phyloP scores from a whole-genome alignment of 2,113 vertebrate species.

The Thamnaconus septentrionalis region DNA sequence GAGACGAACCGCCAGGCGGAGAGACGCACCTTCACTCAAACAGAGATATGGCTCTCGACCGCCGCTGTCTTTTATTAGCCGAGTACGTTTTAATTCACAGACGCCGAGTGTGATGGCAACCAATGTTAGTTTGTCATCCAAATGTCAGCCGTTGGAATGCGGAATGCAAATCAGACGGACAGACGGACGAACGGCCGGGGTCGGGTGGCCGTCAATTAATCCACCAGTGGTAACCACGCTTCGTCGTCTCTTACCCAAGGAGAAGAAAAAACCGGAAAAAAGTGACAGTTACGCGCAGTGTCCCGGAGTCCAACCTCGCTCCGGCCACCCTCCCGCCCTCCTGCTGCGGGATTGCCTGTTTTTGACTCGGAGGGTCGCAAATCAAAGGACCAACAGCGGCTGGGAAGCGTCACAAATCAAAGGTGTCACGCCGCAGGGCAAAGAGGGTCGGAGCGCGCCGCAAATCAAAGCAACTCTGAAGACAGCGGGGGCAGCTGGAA shows the following conservation, averaged over 20 bases:
- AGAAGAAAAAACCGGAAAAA: background rate
- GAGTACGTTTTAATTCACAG: slow-evolving; percentile 65
- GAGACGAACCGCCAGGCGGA: slow-evolving; percentile 31
- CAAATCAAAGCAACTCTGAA: slow-evolving; percentile 55
- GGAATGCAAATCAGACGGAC: slow-evolving; percentile 57
- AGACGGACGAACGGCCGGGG: slow-evolving; percentile 9
- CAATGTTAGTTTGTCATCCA: slow-evolving; percentile 70
- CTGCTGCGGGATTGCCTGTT: too few relatives aligned
- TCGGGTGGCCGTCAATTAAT: too few relatives aligned
- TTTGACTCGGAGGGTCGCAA: slow-evolving; percentile 27
- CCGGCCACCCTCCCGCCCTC: too few relatives aligned
- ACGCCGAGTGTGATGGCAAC: slow-evolving; percentile 44
- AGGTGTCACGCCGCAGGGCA: background rate
- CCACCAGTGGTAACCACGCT: background rate
- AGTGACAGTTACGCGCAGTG: slow-evolving; percentile 5
- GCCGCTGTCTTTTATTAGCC: slow-evolving; percentile 68
- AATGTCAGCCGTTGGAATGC: slow-evolving; percentile 59
- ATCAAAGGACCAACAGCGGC: slow-evolving; percentile 42
- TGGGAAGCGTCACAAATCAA: slow-evolving; percentile 58
- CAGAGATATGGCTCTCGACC: slow-evolving; percentile 66
- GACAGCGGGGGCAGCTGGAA: slow-evolving; percentile 20
- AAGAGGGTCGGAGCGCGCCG: slow-evolving; percentile 37
- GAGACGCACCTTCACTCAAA: slow-evolving; percentile 15
- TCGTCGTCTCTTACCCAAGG: background rate
- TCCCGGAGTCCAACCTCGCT: background rate